Evolutionary conservation across 2,113 vertebrate species (phyloP), one percentile per base, ranked within the genome.

Genomic region (Cololabis saira): DNA sequence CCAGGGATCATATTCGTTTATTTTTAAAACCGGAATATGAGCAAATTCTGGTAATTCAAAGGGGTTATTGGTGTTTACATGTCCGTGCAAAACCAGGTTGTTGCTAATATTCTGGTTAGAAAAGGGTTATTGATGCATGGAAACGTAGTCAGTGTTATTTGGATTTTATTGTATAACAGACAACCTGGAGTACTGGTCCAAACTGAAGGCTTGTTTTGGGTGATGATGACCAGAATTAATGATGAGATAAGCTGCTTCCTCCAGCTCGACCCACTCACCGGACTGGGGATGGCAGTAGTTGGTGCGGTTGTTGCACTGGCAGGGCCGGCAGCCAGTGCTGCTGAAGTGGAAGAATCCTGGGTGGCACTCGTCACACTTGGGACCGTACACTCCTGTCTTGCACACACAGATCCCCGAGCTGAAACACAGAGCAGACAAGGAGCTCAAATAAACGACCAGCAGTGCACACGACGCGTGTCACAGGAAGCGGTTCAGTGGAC

Each of bases 341-440:
- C 93, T 94, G 86, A 93, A 93, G 84, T 80, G 87, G 76, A 92
- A 93, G 84, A 91, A 93, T 12, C 92, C 92, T 0, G 93, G 93
- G 51, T 92, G 91, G 87, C 93, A 94, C 44, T 93, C 92, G 2
- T 93, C 91, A 80, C 93, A 94, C 78, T 93, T 94, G n/a, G 92
- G 89, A 19, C 93, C 93, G 1, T 91, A 91, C 51, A 93, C 92
- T 45, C 93, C 93, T 0, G 59, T 82, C 85, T 93, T 94, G 67
- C 93, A 93, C 55, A 67, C 83, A 63, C 93, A 94, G n/a, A 67
- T 91, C 63, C 93, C 93, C 69, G 92, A 91, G 86, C 93, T 94
- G 88, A 47, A 55, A 15, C 52, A 33, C 15, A 76, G 27, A 84
- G 10, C 15, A 78, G n/a, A 47, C 2, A 12, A 68, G 21, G 11